Percentiles rank a stretch among this genome's conserved stretches.
Evolutionary conservation across 2,888 invertebrate species (phyloP).

Genomic region (Tachina fera): DNA sequence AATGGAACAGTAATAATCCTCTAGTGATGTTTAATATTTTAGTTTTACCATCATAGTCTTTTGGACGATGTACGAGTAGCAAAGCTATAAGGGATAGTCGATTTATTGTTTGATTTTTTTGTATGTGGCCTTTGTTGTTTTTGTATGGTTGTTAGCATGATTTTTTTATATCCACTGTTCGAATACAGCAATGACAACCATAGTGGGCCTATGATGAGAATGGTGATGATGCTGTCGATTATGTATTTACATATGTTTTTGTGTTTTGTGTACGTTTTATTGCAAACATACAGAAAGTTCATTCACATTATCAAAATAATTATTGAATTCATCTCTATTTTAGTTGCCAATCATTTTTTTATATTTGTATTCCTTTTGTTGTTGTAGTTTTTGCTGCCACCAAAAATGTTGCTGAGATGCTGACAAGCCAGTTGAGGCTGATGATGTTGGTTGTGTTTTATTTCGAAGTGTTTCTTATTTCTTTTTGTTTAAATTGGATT

Average conservation of each 20-base stretch:
- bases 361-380: neutral
- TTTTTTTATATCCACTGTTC: conserved; percentile 25
- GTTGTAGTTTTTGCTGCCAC: conserved; percentile 20
- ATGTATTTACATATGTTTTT: neutral
- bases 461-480: conserved; percentile 4
- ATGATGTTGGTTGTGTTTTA: conserved; percentile 25
- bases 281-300: conserved; percentile 54
- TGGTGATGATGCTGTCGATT: conserved; percentile 20
- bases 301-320: conserved; percentile 68
- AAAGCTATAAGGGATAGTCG: conserved; percentile 13
- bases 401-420: conserved; percentile 20
- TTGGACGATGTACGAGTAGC: neutral
- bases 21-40: conserved; percentile 42
- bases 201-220: conserved; percentile 14
- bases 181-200: neutral
- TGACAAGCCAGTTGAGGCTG: neutral
- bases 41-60: neutral
- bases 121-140: conserved; percentile 4
- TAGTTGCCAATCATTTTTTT: conserved; percentile 6
- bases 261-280: conserved; percentile 33
- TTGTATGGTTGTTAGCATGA: conserved; percentile 12
- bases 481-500: conserved; percentile 56
- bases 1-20: conserved; percentile 47
- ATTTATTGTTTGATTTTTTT: neutral
- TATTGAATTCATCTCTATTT: conserved; percentile 61